Evolutionary conservation across 2,797 vertebrate genomes (phyloP).

Genomic region (Acropternis orthonyx): DNA sequence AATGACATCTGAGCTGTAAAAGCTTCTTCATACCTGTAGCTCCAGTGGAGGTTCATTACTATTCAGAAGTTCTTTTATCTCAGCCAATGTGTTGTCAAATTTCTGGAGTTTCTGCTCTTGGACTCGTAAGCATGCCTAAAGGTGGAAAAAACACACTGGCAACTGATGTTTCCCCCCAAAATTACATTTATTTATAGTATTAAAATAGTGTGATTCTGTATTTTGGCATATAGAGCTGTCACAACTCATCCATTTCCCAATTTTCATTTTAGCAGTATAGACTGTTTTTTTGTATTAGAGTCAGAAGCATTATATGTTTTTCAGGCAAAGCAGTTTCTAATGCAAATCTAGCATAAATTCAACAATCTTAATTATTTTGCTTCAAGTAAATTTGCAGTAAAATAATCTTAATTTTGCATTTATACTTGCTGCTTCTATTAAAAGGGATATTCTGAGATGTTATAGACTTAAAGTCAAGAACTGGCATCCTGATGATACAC

Average conservation of each 20-base stretch:
- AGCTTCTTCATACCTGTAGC: constrained; percentile 82
- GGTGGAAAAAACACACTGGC: neutral
- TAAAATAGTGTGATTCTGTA: neutral
- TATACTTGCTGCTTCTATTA: neutral
- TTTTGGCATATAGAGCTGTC: neutral
- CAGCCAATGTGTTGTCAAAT: constrained; percentile 83
- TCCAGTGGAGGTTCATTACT: constrained; percentile 88
- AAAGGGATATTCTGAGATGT: neutral
- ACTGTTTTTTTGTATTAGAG: neutral
- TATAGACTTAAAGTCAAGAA: neutral
- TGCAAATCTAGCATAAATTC: neutral
- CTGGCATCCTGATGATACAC: neutral
- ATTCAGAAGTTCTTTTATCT: constrained; percentile 89
- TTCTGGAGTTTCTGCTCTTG: constrained; percentile 84
- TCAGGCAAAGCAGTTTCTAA: neutral
- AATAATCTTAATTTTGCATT: neutral
- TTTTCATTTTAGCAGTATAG: neutral
- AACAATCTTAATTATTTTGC: neutral
- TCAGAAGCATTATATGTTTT: neutral
- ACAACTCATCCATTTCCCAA: neutral
- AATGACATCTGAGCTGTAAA: neutral
- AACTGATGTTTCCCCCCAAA: neutral
- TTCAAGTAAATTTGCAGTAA: neutral
- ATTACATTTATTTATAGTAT: neutral
- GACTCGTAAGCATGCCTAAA: constrained; percentile 83